Conservation (phyloP, 2,888 invertebrate species). For the Malacosoma neustria region DNA sequence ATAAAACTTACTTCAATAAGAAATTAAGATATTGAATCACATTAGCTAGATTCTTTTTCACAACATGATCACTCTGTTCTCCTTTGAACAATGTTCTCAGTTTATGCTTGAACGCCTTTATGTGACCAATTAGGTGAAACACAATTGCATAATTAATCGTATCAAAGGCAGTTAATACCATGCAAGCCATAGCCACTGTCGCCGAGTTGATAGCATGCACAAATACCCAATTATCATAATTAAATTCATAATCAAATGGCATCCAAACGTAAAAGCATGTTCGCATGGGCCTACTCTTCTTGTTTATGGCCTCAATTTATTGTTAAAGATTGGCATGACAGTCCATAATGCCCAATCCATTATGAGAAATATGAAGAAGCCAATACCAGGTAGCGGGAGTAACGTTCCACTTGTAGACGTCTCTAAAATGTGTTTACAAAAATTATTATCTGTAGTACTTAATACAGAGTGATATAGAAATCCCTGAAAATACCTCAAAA, state of each 20-base stretch:
- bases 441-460: no score
- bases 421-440: no score
- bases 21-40: no score
- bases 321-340: slow-evolving; percentile 12
- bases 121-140: slow-evolving; percentile 30
- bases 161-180: slow-evolving; percentile 20
- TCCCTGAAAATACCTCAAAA: no score
- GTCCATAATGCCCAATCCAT: slow-evolving; percentile 10
- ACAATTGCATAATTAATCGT: slow-evolving; percentile 23
- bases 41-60: slow-evolving; percentile 17
- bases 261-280: slow-evolving; percentile 28
- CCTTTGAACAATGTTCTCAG: slow-evolving; percentile 15
- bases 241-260: slow-evolving; percentile 31
- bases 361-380: slow-evolving; percentile 6
- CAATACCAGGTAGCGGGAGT: slow-evolving; percentile 8
- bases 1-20: no score
- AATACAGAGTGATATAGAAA: no score
- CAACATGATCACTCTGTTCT: slow-evolving; percentile 15
- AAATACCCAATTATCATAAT: slow-evolving; percentile 21
- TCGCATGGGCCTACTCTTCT: slow-evolving; percentile 22
- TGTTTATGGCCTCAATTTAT: slow-evolving; percentile 19
- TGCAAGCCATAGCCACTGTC: slow-evolving; percentile 6
- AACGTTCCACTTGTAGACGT: slow-evolving; percentile 11
- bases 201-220: slow-evolving; percentile 14
- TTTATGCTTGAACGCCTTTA: slow-evolving; percentile 24